Conservation (phyloP, 2,113 vertebrate species). For the Perognathus longimembris region DNA sequence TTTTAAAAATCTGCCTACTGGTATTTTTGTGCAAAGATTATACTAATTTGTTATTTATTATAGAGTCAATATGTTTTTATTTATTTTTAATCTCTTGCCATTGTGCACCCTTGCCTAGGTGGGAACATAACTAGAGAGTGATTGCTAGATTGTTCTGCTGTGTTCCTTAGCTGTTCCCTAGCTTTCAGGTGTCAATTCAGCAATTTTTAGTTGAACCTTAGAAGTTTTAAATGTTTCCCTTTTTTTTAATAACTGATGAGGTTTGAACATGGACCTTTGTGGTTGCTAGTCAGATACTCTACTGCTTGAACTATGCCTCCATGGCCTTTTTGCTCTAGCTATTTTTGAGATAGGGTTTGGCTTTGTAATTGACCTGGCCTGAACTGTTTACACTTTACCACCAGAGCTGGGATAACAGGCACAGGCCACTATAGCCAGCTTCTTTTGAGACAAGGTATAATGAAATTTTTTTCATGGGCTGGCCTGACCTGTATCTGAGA, state of each 20-base stretch:
- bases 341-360: too few species aligned
- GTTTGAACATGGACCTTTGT: too few species aligned
- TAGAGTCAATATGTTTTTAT: not conserved
- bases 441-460: too few species aligned
- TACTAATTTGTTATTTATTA: not conserved
- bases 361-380: too few species aligned
- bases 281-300: too few species aligned
- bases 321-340: too few species aligned
- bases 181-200: not conserved
- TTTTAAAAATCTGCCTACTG: not conserved
- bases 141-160: not conserved
- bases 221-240: not conserved
- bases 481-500: too few species aligned
- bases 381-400: too few species aligned
- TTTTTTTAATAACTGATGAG: not conserved
- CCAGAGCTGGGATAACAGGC: too few species aligned
- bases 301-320: too few species aligned
- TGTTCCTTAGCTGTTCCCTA: not conserved
- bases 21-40: not conserved
- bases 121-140: not conserved
- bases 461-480: too few species aligned
- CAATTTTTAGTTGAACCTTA: not conserved
- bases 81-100: constrained; percentile 30
- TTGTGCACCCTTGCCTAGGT: not conserved
- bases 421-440: too few species aligned